A percentile compares a stretch with the other conserved stretches of the same genome.
These are phyloP conservation scores for Holcopasites calliopsidis DNA, from an alignment of 1,140 invertebrate species.

Conservation along the genomic window DNA sequence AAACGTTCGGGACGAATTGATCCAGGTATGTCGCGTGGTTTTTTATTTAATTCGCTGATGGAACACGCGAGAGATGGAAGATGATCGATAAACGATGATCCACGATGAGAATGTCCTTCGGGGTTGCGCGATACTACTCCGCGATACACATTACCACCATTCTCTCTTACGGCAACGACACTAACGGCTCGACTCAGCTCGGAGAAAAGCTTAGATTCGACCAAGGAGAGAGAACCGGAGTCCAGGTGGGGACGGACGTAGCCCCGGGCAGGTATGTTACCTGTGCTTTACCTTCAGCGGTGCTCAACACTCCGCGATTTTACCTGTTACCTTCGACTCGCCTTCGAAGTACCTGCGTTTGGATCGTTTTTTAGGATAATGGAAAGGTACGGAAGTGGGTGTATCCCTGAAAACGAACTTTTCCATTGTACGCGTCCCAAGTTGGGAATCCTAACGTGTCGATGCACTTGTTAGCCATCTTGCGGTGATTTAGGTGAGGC, in stretches of 20 bases:
- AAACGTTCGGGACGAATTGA: slow-evolving; percentile 21
- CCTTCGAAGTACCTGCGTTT: not conserved
- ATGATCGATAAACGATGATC: not conserved
- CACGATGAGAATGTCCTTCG: slow-evolving; percentile 46
- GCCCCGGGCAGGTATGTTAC: slow-evolving; percentile 73
- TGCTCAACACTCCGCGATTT: slow-evolving; percentile 67
- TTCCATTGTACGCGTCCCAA: not conserved
- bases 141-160: slow-evolving; percentile 68
- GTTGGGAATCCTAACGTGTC: not conserved
- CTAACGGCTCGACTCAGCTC: slow-evolving; percentile 65
- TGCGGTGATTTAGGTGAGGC: not conserved
- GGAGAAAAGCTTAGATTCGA: slow-evolving; percentile 69
- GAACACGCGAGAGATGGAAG: not conserved
- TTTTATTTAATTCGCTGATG: too few relatives aligned
- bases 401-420: not conserved
- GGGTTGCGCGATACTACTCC: slow-evolving; percentile 53
- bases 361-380: not conserved
- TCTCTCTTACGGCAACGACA: slow-evolving; percentile 64
- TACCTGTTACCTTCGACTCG: not conserved
- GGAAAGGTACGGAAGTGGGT: not conserved
- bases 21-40: too few relatives aligned
- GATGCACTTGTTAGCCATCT: not conserved
- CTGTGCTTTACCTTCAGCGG: slow-evolving; percentile 72
- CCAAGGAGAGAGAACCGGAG: slow-evolving; percentile 61
- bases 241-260: slow-evolving; percentile 63